Evolutionary conservation across 2,888 invertebrate genomes (phyloP).

Genomic region (Dione juno): DNA sequence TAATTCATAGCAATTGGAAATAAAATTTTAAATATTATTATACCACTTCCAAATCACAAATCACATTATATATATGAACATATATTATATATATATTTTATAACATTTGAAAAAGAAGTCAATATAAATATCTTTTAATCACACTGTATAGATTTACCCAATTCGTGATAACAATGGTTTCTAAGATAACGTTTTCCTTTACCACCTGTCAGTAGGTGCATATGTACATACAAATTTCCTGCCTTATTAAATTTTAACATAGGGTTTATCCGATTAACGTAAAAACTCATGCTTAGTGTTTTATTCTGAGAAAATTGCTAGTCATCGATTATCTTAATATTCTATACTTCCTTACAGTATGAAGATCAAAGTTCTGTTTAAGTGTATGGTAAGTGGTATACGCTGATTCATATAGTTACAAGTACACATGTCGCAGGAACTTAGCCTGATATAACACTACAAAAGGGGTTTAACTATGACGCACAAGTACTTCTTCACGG

Average conservation of each 20-base stretch:
- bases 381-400: not conserved
- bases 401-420: constrained; percentile 11
- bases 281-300: not conserved
- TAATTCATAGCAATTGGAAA: too few relatives aligned
- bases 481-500: not conserved
- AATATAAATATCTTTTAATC: too few relatives aligned
- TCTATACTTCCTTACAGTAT: constrained; percentile 12
- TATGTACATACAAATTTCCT: constrained; percentile 19
- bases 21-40: too few relatives aligned
- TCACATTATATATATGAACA: too few relatives aligned
- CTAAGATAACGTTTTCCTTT: constrained; percentile 23
- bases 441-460: not conserved
- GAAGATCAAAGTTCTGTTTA: constrained; percentile 21
- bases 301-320: constrained; percentile 14
- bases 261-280: constrained; percentile 32
- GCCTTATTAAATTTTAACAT: constrained; percentile 4
- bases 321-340: constrained; percentile 14
- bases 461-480: not conserved
- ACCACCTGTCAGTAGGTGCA: constrained; percentile 16
- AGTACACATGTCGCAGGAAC: not conserved
- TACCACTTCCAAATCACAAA: too few relatives aligned
- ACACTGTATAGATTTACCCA: too few relatives aligned
- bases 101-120: too few relatives aligned
- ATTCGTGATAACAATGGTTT: constrained; percentile 34
- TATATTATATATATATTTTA: too few relatives aligned